Percentiles rank a stretch among this genome's conserved stretches.
Evolutionary conservation across 2,888 invertebrate species (phyloP).

Genomic region (Caenorhabditis zanzibari): DNA sequence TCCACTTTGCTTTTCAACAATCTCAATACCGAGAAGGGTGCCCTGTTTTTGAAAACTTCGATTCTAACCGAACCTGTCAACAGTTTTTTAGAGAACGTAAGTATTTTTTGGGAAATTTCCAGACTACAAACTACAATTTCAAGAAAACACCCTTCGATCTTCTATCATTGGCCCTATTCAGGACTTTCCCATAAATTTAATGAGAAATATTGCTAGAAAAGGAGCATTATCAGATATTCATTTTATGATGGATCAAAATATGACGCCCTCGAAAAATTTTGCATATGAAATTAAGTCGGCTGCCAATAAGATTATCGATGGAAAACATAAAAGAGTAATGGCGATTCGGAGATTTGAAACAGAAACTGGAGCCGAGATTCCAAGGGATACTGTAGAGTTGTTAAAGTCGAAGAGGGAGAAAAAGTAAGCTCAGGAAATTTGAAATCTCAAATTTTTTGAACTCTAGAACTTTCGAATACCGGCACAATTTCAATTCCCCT

Average conservation of each 20-base stretch:
- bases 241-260: conserved; percentile 65
- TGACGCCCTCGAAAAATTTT: conserved; percentile 54
- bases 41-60: neutral
- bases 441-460: conserved; percentile 15
- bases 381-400: neutral
- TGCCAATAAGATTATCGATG: conserved; percentile 62
- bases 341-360: conserved; percentile 61
- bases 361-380: neutral
- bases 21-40: conserved; percentile 44
- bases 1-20: conserved; percentile 61
- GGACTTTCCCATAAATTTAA: conserved; percentile 70
- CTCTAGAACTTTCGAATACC: conserved; percentile 72
- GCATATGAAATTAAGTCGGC: conserved; percentile 17
- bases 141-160: conserved; percentile 5
- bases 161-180: conserved; percentile 55
- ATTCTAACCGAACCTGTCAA: neutral
- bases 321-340: conserved; percentile 42
- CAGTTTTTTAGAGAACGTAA: conserved; percentile 2
- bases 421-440: conserved; percentile 1
- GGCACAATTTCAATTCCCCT: conserved; percentile 66
- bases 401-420: conserved; percentile 18
- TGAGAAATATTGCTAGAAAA: conserved; percentile 70
- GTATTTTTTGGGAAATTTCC: neutral
- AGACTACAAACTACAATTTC: neutral
- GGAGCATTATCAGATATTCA: conserved; percentile 69